Evolutionary conservation across 1,140 invertebrate species (phyloP), one percentile per base, ranked within the genome.

Genomic region (Megalopta genalis): DNA sequence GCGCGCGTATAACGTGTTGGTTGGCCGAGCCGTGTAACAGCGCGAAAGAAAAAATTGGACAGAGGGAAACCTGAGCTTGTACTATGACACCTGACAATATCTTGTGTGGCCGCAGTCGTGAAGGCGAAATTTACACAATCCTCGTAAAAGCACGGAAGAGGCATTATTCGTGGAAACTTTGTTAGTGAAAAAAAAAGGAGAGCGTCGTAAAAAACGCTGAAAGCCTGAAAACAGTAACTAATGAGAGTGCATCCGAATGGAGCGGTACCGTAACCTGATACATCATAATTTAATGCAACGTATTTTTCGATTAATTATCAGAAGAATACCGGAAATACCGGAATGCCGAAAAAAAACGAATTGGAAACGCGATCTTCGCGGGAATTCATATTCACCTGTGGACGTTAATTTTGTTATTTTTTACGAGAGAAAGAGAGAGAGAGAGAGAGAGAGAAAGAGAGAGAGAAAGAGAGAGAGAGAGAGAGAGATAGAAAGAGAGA

Each of bases 41-140:
- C 7, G n/a, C 9, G 18, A 57, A 57, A 57, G 54, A n/a, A n/a
- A 57, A 57, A 57, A 57, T 57, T 21, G 54, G 54, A 57, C 21
- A 57, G 21, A 57, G 54, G 49, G n/a, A 57, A 57, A 57, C 8
- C 54, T n/a, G 54, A 57, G 54, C n/a, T 23, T 57, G 54, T 57
- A 23, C 54, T 57, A 57, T 57, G 54, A 57, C 54, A 57, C 54
- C 18, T 57, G 54, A 57, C 54, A 57, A 57, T 57, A 23, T n/a
- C 54, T 57, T n/a, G 54, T n/a, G 54, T 57, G 54, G 54, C 21
- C 8, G 54, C 54, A 57, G 54, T 23, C 21, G 54, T n/a, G n/a
- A 57, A 57, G 8, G 21, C 18, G 21, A 52, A 52, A 52, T 52
- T 52, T 52, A 52, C 16, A 52, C 49, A 52, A 52, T 52, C 49